These are phyloP conservation scores for Polymixis lichenea DNA, from an alignment of 2,888 invertebrate genomes.

Conservation along the genomic window DNA sequence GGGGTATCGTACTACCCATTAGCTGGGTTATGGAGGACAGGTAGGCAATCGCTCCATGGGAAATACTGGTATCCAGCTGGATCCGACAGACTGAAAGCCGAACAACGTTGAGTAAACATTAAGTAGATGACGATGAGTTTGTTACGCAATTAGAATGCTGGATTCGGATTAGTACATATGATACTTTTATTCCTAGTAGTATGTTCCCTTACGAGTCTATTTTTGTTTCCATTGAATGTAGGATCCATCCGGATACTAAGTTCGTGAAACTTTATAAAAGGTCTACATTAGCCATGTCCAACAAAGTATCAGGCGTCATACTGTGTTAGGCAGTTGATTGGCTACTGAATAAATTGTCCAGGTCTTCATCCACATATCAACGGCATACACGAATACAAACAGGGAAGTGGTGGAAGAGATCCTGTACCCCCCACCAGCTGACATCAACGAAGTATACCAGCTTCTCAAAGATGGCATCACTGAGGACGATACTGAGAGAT, in stretches of 20 bases:
- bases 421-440: slow-evolving; percentile 77
- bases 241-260: background rate
- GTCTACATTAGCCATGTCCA: background rate
- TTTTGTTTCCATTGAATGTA: too few species aligned
- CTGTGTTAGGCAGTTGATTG: background rate
- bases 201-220: too few species aligned
- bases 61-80: too few species aligned
- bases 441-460: slow-evolving; percentile 73
- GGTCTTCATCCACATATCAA: slow-evolving; percentile 78
- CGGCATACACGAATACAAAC: slow-evolving; percentile 74
- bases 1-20: too few species aligned
- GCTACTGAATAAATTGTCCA: slow-evolving; percentile 47
- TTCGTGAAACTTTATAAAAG: background rate
- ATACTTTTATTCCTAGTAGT: background rate
- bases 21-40: too few species aligned
- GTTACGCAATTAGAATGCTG: too few species aligned
- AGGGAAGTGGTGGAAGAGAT: slow-evolving; percentile 71
- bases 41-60: too few species aligned
- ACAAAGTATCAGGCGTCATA: background rate
- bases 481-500: slow-evolving; percentile 59
- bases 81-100: too few species aligned
- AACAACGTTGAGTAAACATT: too few species aligned
- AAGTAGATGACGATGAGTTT: too few species aligned
- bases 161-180: background rate
- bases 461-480: slow-evolving; percentile 61